Evolutionary conservation across 1,140 invertebrate genomes (phyloP).

Genomic region (Cherax destructor): DNA sequence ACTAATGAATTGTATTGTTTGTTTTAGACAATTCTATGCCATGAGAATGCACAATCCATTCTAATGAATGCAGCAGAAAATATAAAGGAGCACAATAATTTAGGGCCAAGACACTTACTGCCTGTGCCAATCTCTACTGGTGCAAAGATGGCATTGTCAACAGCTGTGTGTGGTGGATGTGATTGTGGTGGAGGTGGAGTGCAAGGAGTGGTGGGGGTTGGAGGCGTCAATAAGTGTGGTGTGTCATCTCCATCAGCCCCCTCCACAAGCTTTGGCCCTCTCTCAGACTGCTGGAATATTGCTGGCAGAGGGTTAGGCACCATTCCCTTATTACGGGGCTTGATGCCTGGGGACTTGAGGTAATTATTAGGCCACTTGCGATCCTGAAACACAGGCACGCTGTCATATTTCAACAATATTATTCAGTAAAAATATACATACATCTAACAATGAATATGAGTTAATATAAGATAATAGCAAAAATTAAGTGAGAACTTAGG

Average conservation of each 20-base stretch:
- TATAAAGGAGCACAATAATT: too few species aligned
- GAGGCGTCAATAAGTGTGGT: constrained; percentile 71
- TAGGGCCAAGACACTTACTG: constrained; percentile 19
- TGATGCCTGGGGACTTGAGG: constrained; percentile 93
- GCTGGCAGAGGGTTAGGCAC: constrained; percentile 75
- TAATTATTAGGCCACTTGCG: constrained; percentile 90
- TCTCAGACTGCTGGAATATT: constrained; percentile 71
- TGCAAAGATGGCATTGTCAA: constrained; percentile 60
- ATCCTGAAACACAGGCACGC: constrained; percentile 78
- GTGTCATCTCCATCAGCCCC: constrained; percentile 73
- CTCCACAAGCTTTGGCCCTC: constrained; percentile 37
- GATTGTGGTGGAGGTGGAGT: constrained; percentile 74
- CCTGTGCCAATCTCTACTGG: constrained; percentile 62
- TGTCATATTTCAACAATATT: not conserved
- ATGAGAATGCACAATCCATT: too few species aligned
- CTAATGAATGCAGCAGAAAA: too few species aligned
- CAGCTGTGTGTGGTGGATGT: constrained; percentile 76
- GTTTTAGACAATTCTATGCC: too few species aligned
- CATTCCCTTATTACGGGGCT: constrained; percentile 80
- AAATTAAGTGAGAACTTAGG: too few species aligned
- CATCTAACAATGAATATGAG: too few species aligned
- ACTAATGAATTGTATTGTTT: too few species aligned
- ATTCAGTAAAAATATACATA: not conserved
- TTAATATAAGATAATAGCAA: too few species aligned
- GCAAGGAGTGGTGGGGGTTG: constrained; percentile 75